These are phyloP conservation scores for Lucifuga dentata DNA, from an alignment of 2,113 vertebrate genomes.

Conservation along the genomic window DNA sequence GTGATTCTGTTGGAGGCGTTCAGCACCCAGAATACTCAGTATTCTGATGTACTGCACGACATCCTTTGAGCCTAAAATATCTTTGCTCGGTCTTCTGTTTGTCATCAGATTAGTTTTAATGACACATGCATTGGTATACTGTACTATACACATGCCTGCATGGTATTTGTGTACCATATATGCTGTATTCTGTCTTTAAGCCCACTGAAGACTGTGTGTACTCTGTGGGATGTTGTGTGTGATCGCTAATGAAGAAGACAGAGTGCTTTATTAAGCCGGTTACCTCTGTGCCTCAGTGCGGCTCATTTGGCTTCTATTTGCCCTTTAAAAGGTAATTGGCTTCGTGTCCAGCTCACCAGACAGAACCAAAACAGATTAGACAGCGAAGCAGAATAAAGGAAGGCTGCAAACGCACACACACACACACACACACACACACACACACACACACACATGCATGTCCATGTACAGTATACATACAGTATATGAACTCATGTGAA, in stretches of 20 bases:
- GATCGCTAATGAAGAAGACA: constrained; percentile 55
- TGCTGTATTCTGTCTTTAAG: constrained; percentile 7
- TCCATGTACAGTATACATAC: constrained; percentile 16
- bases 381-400: constrained; percentile 46
- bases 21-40: too few species aligned
- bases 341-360: constrained; percentile 80
- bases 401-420: constrained; percentile 57
- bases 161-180: background rate
- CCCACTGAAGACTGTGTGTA: constrained; percentile 10
- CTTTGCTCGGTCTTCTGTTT: too few species aligned
- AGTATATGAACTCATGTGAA: background rate
- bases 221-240: constrained; percentile 35
- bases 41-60: constrained; percentile 22
- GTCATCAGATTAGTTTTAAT: constrained; percentile 28
- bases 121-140: constrained; percentile 15
- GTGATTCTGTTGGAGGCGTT: too few species aligned
- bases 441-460: constrained; percentile 7
- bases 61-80: too few species aligned
- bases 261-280: constrained; percentile 67
- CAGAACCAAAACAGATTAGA: constrained; percentile 83
- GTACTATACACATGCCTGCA: background rate
- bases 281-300: constrained; percentile 60
- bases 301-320: constrained; percentile 80
- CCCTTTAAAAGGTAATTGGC: constrained; percentile 84
- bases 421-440: constrained; percentile 1